Conservation (phyloP, 2,888 invertebrate genomes). For the Pinctada fucata region DNA sequence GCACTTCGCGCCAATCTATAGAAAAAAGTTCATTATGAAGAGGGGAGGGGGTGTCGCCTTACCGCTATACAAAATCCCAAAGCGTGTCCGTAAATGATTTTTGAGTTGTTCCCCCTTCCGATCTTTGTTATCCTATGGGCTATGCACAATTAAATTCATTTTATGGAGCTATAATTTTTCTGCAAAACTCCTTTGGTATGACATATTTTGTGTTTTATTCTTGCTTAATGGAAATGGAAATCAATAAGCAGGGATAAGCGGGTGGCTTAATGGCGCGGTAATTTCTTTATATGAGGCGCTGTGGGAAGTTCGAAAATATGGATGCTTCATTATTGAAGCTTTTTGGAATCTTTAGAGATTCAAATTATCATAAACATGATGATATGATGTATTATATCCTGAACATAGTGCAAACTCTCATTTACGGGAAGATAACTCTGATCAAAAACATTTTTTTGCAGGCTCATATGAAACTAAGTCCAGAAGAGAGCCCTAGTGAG, state of each 20-base stretch:
- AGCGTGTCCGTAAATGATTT: neutral
- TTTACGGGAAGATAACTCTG: too few species aligned
- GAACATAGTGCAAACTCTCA: too few species aligned
- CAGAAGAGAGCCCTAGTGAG: constrained; percentile 40
- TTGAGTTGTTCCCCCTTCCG: neutral
- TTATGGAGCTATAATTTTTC: constrained; percentile 2
- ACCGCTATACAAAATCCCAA: neutral
- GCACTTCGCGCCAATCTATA: neutral
- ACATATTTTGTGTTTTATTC: constrained; percentile 1
- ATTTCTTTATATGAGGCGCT: neutral
- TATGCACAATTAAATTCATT: constrained; percentile 3
- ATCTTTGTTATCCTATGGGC: neutral
- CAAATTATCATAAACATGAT: too few species aligned
- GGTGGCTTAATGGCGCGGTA: neutral
- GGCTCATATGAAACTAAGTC: constrained; percentile 10
- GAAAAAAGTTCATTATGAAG: neutral
- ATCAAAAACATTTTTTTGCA: neutral
- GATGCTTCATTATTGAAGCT: too few species aligned
- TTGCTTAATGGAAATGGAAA: neutral
- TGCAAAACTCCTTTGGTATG: neutral
- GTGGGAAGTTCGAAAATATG: neutral
- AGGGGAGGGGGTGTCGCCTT: neutral
- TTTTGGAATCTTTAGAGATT: too few species aligned
- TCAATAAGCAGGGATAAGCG: neutral
- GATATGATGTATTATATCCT: too few species aligned